These are phyloP conservation scores for Zaprionus lachaisei DNA, from an alignment of 1,140 invertebrate genomes.

Conservation along the genomic window DNA sequence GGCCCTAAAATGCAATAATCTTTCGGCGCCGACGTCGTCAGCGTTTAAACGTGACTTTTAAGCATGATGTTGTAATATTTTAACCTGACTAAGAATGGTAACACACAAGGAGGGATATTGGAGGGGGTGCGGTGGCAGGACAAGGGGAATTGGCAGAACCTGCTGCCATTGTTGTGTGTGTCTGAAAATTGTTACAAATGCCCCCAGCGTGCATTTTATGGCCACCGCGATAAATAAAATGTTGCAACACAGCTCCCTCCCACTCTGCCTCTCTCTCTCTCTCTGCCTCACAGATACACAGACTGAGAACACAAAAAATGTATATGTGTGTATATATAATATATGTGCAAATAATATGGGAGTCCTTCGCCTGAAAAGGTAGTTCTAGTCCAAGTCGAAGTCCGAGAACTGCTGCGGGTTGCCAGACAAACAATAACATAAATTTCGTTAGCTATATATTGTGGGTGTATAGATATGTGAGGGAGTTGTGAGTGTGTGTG, in stretches of 20 bases:
- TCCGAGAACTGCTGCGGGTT: conserved; percentile 35
- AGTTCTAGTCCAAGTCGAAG: conserved; percentile 43
- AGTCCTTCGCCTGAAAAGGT: conserved; percentile 58
- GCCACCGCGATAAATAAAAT: conserved; percentile 82
- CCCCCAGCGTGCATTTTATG: conserved; percentile 82
- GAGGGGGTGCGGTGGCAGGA: not conserved
- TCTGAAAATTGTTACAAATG: conserved; percentile 79
- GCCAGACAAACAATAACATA: conserved; percentile 82
- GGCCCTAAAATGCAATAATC: conserved; percentile 80
- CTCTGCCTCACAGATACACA: conserved; percentile 25
- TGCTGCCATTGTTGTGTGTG: conserved; percentile 68
- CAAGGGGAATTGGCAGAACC: conserved; percentile 23
- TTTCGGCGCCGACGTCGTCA: conserved; percentile 82
- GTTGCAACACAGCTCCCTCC: conserved; percentile 63
- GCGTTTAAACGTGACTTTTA: conserved; percentile 82
- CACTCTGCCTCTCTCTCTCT: conserved; percentile 6
- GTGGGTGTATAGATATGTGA: conserved; percentile 20
- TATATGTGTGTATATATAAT: conserved; percentile 1
- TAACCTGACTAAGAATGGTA: conserved; percentile 75
- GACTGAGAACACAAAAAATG: conserved; percentile 16
- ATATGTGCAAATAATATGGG: conserved; percentile 71
- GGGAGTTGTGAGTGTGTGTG: conserved; percentile 26
- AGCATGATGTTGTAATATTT: conserved; percentile 83
- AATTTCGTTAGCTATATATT: conserved; percentile 75
- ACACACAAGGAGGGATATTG: not conserved